phyloP scores from a whole-genome alignment of 1,140 invertebrate species.

The Vollenhovia emeryi region DNA sequence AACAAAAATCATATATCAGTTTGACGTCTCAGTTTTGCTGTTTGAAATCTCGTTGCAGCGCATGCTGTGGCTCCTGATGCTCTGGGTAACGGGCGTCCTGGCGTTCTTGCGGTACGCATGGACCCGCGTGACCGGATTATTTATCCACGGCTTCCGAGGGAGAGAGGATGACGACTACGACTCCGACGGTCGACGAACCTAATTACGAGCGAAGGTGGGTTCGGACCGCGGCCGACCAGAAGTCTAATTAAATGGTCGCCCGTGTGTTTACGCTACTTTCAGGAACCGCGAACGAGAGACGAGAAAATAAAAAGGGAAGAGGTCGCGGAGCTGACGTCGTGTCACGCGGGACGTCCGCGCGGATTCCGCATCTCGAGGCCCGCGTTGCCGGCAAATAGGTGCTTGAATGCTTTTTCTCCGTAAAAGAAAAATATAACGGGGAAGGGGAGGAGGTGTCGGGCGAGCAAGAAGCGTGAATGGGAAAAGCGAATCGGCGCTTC shows the following conservation, averaged over 20 bases:
- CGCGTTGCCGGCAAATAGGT: slow-evolving; percentile 13
- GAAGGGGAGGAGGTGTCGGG: neutral
- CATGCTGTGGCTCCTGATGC: neutral
- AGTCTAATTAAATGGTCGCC: slow-evolving; percentile 70
- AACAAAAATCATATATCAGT: no score
- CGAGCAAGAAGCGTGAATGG: no score
- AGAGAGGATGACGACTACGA: slow-evolving; percentile 26
- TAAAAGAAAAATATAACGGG: neutral
- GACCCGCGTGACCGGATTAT: slow-evolving; percentile 65
- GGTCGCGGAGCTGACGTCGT: neutral
- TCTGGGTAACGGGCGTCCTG: slow-evolving; percentile 25
- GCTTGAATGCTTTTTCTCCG: slow-evolving; percentile 24
- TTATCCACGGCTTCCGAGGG: slow-evolving; percentile 60
- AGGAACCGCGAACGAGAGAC: neutral
- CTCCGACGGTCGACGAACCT: slow-evolving; percentile 45
- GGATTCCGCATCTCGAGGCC: slow-evolving; percentile 8
- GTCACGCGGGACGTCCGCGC: neutral
- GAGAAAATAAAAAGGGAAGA: neutral
- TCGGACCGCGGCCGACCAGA: slow-evolving; percentile 32
- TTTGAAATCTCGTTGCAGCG: slow-evolving; percentile 56
- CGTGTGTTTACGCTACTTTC: slow-evolving; percentile 33
- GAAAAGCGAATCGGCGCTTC: neutral
- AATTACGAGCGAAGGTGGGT: slow-evolving; percentile 71
- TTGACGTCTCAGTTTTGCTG: slow-evolving; percentile 7
- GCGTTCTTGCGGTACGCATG: slow-evolving; percentile 24